A percentile compares a stretch with the other conserved stretches of the same genome.
Evolutionary conservation across 2,888 invertebrate species (phyloP).

Genomic region (Muschampia plurimacula): DNA sequence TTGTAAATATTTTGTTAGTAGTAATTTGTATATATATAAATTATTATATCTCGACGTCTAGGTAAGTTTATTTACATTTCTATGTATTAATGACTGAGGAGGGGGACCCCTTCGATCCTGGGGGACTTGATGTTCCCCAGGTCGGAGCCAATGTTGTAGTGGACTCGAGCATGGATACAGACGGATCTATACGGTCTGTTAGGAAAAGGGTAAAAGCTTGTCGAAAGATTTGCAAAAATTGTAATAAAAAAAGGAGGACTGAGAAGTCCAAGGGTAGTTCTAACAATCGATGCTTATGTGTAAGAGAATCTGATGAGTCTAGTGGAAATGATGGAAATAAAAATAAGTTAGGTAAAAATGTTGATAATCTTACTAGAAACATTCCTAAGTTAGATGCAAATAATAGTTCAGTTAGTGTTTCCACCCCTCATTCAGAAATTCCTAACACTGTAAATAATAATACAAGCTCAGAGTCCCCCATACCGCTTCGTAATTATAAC

Average conservation of each 20-base stretch:
- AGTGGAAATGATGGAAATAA: conserved; percentile 2
- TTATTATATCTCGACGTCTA: not conserved
- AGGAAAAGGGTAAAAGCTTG: conserved; percentile 1
- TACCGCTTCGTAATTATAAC: conserved; percentile 4
- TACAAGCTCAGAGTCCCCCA: not conserved
- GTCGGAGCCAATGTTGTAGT: not conserved
- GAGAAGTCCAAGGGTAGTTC: conserved; percentile 3
- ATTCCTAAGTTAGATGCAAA: not conserved
- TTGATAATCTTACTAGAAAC: not conserved
- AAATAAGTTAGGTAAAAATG: not conserved
- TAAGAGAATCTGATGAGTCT: not conserved
- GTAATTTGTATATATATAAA: not conserved
- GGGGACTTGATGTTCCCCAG: conserved; percentile 4
- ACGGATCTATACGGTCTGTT: not conserved
- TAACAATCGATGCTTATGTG: not conserved
- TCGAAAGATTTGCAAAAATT: not conserved
- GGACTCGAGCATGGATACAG: not conserved
- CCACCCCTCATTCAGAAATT: not conserved
- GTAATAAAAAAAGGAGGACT: not conserved
- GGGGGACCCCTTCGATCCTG: conserved; percentile 1
- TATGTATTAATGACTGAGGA: conserved; percentile 14
- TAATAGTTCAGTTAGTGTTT: not conserved
- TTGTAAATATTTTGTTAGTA: conserved; percentile 1
- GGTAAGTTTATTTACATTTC: not conserved
- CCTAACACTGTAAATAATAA: not conserved